A percentile compares a stretch with the other conserved stretches of the same genome.
Conservation (phyloP, 1,140 invertebrate genomes). For the Scaptomyza graminum region DNA sequence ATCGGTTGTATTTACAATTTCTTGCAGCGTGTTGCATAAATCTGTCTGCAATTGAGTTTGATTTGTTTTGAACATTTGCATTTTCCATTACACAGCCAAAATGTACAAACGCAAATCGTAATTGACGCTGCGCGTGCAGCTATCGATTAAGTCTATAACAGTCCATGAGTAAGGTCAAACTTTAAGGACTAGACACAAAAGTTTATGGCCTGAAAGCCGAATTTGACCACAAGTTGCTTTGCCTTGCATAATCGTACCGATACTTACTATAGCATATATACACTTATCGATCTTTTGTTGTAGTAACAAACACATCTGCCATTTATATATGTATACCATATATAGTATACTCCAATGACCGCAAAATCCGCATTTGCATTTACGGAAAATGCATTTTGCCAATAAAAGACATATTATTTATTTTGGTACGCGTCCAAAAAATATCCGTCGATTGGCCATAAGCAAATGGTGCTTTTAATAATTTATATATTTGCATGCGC, state of each 20-base stretch:
- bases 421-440: constrained; percentile 69
- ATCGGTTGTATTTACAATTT: constrained; percentile 10
- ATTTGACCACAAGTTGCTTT: not conserved
- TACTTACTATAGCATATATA: not conserved
- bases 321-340: too few species aligned
- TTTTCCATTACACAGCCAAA: constrained; percentile 5
- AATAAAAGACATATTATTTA: constrained; percentile 47
- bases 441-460: constrained; percentile 36
- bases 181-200: constrained; percentile 2
- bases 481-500: constrained; percentile 13
- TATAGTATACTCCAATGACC: constrained; percentile 3
- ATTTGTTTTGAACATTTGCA: constrained; percentile 55
- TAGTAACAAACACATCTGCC: constrained; percentile 2
- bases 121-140: constrained; percentile 17
- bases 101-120: not conserved
- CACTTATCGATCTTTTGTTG: constrained; percentile 7
- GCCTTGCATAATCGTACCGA: constrained; percentile 2
- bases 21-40: constrained; percentile 30
- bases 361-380: constrained; percentile 3
- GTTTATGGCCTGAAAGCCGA: not conserved
- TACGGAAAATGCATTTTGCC: constrained; percentile 12
- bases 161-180: constrained; percentile 16
- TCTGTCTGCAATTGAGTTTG: constrained; percentile 57
- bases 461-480: constrained; percentile 43
- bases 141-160: constrained; percentile 47